These are phyloP conservation scores for Hirtodrosophila trivittata DNA, from an alignment of 2,888 invertebrate species.

Conservation along the genomic window DNA sequence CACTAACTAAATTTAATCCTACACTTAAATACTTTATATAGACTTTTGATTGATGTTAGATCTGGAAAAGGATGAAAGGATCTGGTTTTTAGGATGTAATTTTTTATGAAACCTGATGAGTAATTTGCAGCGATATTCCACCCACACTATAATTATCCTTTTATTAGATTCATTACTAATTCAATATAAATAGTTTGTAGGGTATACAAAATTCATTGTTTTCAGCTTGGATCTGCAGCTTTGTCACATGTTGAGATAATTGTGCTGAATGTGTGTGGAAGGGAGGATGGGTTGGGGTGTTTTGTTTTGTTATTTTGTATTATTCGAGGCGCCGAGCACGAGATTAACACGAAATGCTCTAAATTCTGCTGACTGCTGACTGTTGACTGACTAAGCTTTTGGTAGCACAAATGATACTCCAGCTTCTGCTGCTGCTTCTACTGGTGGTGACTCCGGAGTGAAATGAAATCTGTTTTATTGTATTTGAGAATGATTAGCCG, in stretches of 20 bases:
- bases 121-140: too few relatives aligned
- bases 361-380: conserved; percentile 36
- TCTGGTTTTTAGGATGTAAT: too few relatives aligned
- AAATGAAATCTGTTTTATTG: conserved; percentile 70
- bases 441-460: conserved; percentile 29
- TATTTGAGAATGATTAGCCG: conserved; percentile 74
- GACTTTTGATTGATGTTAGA: too few relatives aligned
- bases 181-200: conserved; percentile 16
- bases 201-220: conserved; percentile 24
- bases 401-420: conserved; percentile 57
- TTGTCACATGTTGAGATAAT: conserved; percentile 42
- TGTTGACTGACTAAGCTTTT: conserved; percentile 73
- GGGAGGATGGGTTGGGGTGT: background rate
- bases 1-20: too few relatives aligned
- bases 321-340: conserved; percentile 59
- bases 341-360: conserved; percentile 60
- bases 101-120: too few relatives aligned
- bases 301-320: conserved; percentile 30
- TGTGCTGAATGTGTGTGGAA: conserved; percentile 1
- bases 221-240: background rate
- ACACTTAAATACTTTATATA: too few relatives aligned
- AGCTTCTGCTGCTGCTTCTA: conserved; percentile 31
- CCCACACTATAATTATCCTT: too few relatives aligned
- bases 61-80: too few relatives aligned
- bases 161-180: too few relatives aligned